These are phyloP conservation scores for Drosophila nigrodunni DNA, from an alignment of 1,140 invertebrate species.

Conservation along the genomic window DNA sequence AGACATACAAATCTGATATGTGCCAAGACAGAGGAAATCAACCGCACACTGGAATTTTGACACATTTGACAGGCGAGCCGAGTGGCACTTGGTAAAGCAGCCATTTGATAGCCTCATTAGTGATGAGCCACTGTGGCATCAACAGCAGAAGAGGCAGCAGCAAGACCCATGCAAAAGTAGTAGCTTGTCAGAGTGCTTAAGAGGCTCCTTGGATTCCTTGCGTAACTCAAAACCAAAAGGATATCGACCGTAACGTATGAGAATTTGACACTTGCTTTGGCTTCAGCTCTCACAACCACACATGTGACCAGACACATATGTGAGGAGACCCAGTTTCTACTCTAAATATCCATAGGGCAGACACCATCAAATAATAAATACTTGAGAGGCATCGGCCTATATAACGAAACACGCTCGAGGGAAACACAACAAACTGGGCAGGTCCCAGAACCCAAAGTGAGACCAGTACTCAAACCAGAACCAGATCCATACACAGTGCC, in stretches of 20 bases:
- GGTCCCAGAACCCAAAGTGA: conserved; percentile 39
- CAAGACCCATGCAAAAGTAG: conserved; percentile 41
- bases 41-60: conserved; percentile 69
- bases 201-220: conserved; percentile 58
- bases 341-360: conserved; percentile 48
- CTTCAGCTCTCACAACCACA: conserved; percentile 41
- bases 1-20: conserved; percentile 56
- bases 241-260: conserved; percentile 74
- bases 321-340: conserved; percentile 21
- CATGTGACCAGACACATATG: conserved; percentile 10
- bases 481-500: conserved; percentile 19
- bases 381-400: conserved; percentile 43
- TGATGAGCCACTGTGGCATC: conserved; percentile 63
- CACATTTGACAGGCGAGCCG: conserved; percentile 70
- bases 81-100: conserved; percentile 61
- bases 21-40: conserved; percentile 41
- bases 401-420: conserved; percentile 33
- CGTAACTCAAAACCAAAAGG: conserved; percentile 79
- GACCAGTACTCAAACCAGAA: conserved; percentile 35
- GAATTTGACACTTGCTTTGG: conserved; percentile 58
- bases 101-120: conserved; percentile 83
- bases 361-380: conserved; percentile 50
- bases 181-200: conserved; percentile 73
- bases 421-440: conserved; percentile 28
- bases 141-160: conserved; percentile 18